Percentiles rank a stretch among this genome's conserved stretches.
These are phyloP conservation scores for Conops quadrifasciatus DNA, from an alignment of 2,888 invertebrate genomes.

Conservation along the genomic window DNA sequence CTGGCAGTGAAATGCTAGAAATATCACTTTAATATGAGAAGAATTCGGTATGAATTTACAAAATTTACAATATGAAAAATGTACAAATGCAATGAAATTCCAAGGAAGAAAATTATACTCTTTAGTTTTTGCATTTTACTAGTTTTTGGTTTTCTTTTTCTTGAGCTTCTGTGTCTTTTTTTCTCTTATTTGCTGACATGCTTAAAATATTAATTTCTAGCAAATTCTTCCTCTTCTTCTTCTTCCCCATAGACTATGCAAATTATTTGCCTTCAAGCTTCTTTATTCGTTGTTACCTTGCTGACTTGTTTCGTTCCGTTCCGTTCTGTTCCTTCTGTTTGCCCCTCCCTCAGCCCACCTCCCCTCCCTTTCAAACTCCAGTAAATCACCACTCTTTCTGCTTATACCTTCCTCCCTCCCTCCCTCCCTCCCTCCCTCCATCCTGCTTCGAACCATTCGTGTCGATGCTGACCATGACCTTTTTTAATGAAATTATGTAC, in stretches of 20 bases:
- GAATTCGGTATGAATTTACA: too few species aligned
- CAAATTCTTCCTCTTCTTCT: neutral
- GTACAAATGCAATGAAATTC: neutral
- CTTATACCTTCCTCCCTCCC: neutral
- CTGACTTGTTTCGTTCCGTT: neutral
- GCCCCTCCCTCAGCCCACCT: neutral
- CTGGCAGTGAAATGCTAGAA: too few species aligned
- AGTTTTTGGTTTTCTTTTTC: too few species aligned
- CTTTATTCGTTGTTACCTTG: too few species aligned
- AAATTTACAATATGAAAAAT: too few species aligned
- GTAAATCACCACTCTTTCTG: neutral
- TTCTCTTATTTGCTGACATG: neutral
- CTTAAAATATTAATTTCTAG: neutral
- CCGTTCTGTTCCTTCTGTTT: neutral
- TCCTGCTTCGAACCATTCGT: neutral
- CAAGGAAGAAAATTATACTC: neutral
- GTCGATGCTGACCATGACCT: slow-evolving; percentile 48
- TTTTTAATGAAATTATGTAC: slow-evolving; percentile 46
- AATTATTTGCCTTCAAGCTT: neutral
- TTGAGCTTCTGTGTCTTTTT: neutral
- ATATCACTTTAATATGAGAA: too few species aligned
- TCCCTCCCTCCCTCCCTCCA: neutral
- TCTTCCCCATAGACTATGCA: neutral
- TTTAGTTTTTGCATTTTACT: neutral
- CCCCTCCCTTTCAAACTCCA: neutral